Evolutionary conservation across 64 coral and sea anemone species (phyloP).

Genomic region (Stylophora pistillata): DNA sequence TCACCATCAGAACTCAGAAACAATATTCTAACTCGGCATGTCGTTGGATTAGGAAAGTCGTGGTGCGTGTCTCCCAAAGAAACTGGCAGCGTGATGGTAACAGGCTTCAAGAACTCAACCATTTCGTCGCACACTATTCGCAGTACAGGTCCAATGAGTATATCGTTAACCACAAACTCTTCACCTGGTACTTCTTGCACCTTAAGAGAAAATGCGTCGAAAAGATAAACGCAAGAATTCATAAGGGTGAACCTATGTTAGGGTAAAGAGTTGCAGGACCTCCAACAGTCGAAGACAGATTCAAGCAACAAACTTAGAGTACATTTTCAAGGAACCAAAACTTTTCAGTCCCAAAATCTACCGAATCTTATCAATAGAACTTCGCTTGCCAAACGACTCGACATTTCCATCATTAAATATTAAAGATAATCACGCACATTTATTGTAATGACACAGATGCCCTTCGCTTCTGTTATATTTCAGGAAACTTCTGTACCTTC

Average conservation of each 20-base stretch:
- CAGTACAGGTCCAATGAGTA: not conserved
- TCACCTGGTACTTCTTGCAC: constrained; percentile 22
- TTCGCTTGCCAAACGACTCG: too few species aligned
- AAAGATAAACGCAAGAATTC: not conserved
- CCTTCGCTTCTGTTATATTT: too few species aligned
- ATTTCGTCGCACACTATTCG: not conserved
- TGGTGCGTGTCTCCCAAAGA: not conserved
- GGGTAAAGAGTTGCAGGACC: too few species aligned
- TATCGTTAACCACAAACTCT: not conserved
- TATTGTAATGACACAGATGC: too few species aligned
- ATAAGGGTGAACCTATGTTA: too few species aligned
- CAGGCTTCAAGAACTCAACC: constrained; percentile 6
- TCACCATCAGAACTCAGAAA: not conserved
- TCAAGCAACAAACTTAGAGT: too few species aligned
- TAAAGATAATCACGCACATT: too few species aligned
- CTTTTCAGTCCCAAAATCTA: too few species aligned
- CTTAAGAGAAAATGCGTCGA: not conserved
- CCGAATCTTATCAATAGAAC: too few species aligned
- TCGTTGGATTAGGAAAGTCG: not conserved
- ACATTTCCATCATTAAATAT: too few species aligned
- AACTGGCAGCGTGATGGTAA: constrained; percentile 21
- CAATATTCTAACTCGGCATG: constrained; percentile 2
- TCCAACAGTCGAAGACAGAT: too few species aligned
- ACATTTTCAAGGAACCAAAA: too few species aligned
- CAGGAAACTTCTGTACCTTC: not conserved